Evolutionary conservation across 2,113 vertebrate species (phyloP), one percentile per base, ranked within the genome.

Genomic region (Phalacrocorax brasilianus): DNA sequence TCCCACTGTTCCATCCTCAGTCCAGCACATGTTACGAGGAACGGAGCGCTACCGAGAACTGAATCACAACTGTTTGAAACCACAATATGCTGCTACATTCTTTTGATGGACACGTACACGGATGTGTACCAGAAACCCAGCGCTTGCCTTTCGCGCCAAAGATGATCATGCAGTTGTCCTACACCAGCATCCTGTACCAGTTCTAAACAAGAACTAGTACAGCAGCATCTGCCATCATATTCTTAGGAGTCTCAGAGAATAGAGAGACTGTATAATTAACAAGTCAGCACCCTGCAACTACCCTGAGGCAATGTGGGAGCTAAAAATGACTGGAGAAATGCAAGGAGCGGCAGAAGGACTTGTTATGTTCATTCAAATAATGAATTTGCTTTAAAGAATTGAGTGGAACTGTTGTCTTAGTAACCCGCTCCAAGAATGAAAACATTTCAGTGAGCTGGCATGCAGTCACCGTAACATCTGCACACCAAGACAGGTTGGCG

Each of bases 311-410:
- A 40, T 1, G 61, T 0, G 23, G 30, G 42, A 95, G 71, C 92
- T 61, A 40, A 79, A 94, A 92, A 88, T 23, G 45, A 63, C 84
- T 59, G 85, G 5, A 85, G 66, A 42, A 79, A 80, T 4, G 62
- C 56, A 33, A 63, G 91, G 74, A 95, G 79, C 12, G 95, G 91
- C 94, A 93, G 77, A 50, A 87, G 86, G 76, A 76, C 79, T 97
- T 89, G 72, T 94, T 88, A 84, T 91, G 94, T 95, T 96, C 96
- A 89, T 96, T 97, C 97, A 90, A 38, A 88, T 84, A 66, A 94
- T 73, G 92, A 96, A 93, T 85, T 93, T 91, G 32, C 79, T 66
- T 75, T 88, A 59, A 96, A 91, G 75, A 68, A 73, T 22, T 3
- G 11, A 95, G 78, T 10, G 86, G 83, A 93, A 82, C 78, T 76